phyloP scores from a whole-genome alignment of 2,888 invertebrate species.

The Sturmia bella region DNA sequence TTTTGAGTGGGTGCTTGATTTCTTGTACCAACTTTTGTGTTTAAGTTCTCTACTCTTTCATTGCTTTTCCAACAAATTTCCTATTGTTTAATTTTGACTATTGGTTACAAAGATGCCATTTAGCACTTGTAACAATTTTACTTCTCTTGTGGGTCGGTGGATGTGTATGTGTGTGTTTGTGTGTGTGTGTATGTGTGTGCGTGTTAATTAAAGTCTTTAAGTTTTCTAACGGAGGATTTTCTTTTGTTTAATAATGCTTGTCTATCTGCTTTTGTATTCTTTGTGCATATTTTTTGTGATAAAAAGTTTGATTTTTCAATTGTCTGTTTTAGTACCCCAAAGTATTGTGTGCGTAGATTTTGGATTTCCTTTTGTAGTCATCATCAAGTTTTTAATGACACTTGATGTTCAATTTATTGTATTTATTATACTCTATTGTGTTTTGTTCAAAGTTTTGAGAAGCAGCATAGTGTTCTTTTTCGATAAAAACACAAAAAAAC shows the following conservation, averaged over 20 bases:
- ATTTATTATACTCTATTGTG: slow-evolving; percentile 39
- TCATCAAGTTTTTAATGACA: slow-evolving; percentile 45
- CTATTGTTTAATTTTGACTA: slow-evolving; percentile 38
- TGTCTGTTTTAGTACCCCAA: slow-evolving; percentile 21
- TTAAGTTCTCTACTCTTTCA: neutral
- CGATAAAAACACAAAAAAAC: too few species aligned
- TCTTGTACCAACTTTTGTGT: slow-evolving; percentile 12
- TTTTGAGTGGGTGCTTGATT: slow-evolving; percentile 17
- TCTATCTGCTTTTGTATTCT: slow-evolving; percentile 7
- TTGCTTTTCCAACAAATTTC: slow-evolving; percentile 4
- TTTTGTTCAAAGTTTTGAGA: neutral
- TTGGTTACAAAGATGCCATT: slow-evolving; percentile 51
- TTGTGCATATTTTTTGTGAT: slow-evolving; percentile 35
- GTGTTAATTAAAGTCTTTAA: slow-evolving; percentile 61
- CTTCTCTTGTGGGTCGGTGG: too few species aligned
- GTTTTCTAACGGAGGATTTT: slow-evolving; percentile 34
- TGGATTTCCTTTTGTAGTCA: slow-evolving; percentile 22
- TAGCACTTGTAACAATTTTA: slow-evolving; percentile 42
- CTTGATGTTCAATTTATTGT: slow-evolving; percentile 60
- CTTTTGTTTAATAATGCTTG: slow-evolving; percentile 30
- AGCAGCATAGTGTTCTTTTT: too few species aligned
- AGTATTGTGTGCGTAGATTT: slow-evolving; percentile 9
- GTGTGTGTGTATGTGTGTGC: too few species aligned
- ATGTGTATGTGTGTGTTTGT: too few species aligned
- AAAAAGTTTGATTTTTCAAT: slow-evolving; percentile 32